These are phyloP conservation scores for Urophycis tenuis DNA, from an alignment of 2,797 vertebrate species.

Conservation along the genomic window DNA sequence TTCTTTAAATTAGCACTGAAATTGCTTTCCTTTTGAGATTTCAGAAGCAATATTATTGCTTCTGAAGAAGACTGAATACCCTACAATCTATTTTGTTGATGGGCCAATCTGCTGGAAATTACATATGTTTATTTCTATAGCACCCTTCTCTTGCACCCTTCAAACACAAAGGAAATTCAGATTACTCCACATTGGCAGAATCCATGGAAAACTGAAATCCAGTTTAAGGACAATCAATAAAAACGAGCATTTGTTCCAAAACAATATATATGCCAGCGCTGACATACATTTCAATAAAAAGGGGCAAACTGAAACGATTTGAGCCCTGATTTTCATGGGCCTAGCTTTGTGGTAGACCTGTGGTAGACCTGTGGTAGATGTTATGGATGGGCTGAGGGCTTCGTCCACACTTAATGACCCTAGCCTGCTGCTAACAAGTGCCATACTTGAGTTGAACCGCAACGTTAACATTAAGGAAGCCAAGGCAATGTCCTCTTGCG, in stretches of 20 bases:
- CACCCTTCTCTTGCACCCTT: background rate
- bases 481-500: background rate
- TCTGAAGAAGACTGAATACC: background rate
- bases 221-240: background rate
- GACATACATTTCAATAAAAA: background rate
- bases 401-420: background rate
- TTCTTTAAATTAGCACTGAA: too few relatives aligned
- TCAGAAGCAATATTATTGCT: constrained; percentile 7
- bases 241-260: background rate
- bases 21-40: too few relatives aligned
- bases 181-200: background rate
- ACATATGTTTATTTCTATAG: too few relatives aligned
- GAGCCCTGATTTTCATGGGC: background rate
- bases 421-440: background rate
- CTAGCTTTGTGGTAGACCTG: background rate
- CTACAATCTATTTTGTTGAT: background rate
- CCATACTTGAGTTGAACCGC: background rate
- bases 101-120: background rate
- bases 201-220: background rate
- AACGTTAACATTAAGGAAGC: background rate
- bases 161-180: background rate
- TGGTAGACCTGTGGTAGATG: background rate
- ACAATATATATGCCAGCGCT: background rate
- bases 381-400: background rate
- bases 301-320: too few relatives aligned